Evolutionary conservation across 2,797 vertebrate species (phyloP).

Genomic region (Decapterus maruadsi): DNA sequence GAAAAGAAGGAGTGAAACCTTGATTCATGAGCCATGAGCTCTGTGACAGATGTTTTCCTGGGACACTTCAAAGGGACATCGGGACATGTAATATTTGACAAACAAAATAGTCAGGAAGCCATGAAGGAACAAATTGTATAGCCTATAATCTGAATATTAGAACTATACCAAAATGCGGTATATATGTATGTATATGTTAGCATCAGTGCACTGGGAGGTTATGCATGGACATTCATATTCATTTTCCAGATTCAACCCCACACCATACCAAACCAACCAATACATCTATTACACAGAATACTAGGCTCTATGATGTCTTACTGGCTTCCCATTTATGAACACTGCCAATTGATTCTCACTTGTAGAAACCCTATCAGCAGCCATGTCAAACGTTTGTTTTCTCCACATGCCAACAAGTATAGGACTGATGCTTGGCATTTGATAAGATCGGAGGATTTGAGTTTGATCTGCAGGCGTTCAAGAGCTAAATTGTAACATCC

Average conservation of each 20-base stretch:
- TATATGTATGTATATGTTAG: no score
- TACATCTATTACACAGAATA: background rate
- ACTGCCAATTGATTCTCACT: background rate
- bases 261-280: background rate
- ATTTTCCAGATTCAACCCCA: background rate
- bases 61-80: slow-evolving; percentile 32
- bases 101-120: background rate
- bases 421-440: background rate
- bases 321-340: background rate
- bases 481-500: background rate
- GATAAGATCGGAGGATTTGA: background rate
- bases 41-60: slow-evolving; percentile 45
- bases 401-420: background rate
- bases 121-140: background rate
- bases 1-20: slow-evolving; percentile 51
- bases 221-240: background rate
- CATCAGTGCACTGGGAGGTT: background rate
- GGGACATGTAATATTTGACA: slow-evolving; percentile 5
- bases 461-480: background rate
- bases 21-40: slow-evolving; percentile 57
- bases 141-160: background rate
- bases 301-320: background rate
- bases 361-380: background rate
- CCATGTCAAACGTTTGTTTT: background rate
- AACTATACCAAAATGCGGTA: background rate